A percentile compares a stretch with the other conserved stretches of the same genome.
Evolutionary conservation across 2,113 vertebrate genomes (phyloP).

Genomic region (Cryptomyrus ogoouensis): DNA sequence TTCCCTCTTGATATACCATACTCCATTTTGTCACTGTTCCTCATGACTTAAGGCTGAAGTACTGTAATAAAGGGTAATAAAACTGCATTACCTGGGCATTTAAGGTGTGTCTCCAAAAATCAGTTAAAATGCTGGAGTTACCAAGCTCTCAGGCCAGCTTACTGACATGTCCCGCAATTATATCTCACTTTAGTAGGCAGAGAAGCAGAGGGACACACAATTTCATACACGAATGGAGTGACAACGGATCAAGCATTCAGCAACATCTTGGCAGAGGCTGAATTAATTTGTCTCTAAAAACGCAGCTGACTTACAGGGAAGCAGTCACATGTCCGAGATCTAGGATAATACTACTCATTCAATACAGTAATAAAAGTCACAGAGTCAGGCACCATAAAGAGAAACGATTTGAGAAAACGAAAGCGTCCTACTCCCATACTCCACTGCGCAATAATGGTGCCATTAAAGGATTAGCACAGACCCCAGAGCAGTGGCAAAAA

Average conservation of each 20-base stretch:
- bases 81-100: not conserved
- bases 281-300: conserved; percentile 1
- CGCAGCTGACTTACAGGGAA: not conserved
- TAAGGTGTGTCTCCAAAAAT: not conserved
- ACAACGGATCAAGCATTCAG: not conserved
- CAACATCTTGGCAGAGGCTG: not conserved
- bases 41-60: not conserved
- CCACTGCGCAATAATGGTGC: not conserved
- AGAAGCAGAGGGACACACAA: not conserved
- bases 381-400: not conserved
- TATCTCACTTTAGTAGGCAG: not conserved
- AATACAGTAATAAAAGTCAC: conserved; percentile 5
- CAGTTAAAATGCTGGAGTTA: not conserved
- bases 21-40: not conserved
- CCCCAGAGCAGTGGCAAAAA: not conserved
- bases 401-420: not conserved
- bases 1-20: not conserved
- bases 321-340: not conserved
- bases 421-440: not conserved
- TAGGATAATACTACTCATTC: not conserved
- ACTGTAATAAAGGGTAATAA: not conserved
- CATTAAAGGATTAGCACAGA: not conserved
- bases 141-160: not conserved
- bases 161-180: not conserved
- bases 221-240: not conserved